Conservation (phyloP, 2,113 vertebrate genomes). For the Hippolais icterina region DNA sequence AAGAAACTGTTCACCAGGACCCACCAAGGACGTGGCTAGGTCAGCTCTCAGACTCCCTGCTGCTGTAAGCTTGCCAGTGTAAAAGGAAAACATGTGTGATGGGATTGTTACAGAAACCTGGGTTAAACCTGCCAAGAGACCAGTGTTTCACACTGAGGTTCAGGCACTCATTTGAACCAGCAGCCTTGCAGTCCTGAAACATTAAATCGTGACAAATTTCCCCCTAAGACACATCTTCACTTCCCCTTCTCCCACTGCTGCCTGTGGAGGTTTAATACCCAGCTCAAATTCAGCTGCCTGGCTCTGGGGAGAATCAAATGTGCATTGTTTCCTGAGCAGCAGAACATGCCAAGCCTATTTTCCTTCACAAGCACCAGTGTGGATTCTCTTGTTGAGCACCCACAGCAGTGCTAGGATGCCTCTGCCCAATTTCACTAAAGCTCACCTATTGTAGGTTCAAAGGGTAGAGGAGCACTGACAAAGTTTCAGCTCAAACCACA, state of each 20-base stretch:
- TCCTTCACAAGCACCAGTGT: background rate
- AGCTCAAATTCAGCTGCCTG: background rate
- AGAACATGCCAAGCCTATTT: background rate
- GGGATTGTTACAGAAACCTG: background rate
- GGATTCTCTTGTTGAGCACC: background rate
- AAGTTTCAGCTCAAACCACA: background rate
- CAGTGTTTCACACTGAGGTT: background rate
- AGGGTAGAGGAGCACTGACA: background rate
- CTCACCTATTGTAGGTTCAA: background rate
- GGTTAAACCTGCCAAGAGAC: background rate
- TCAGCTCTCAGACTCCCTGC: background rate
- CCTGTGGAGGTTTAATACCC: background rate
- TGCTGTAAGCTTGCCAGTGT: background rate
- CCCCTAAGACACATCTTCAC: background rate
- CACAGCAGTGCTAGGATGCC: background rate
- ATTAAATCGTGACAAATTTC: background rate
- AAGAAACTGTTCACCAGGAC: background rate
- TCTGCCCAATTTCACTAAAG: background rate
- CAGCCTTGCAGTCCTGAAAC: background rate
- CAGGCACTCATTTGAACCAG: background rate
- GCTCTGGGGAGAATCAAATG: background rate
- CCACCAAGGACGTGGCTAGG: background rate
- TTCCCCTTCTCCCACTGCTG: background rate
- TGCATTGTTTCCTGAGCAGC: background rate
- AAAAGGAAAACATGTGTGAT: background rate